phyloP scores from a whole-genome alignment of 1,140 invertebrate species.

The Sitodiplosis mosellana region DNA sequence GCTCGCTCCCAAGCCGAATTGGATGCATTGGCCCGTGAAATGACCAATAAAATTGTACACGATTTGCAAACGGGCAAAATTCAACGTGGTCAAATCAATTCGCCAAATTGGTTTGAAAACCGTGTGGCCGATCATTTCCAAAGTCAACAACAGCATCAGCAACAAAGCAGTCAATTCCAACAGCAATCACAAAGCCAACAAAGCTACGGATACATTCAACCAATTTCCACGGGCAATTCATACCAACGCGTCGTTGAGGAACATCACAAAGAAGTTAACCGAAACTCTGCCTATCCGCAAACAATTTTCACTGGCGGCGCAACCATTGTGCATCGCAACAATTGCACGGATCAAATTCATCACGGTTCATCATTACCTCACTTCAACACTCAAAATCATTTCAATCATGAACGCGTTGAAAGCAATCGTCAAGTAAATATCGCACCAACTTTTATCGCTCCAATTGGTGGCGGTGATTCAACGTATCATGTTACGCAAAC shows the following conservation, averaged over 20 bases:
- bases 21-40: background rate
- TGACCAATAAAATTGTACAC: background rate
- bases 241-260: background rate
- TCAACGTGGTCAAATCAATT: background rate
- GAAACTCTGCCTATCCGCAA: background rate
- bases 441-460: background rate
- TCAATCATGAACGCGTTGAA: background rate
- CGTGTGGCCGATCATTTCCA: background rate
- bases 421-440: too few species aligned
- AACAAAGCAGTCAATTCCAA: background rate
- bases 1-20: background rate
- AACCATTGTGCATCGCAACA: background rate
- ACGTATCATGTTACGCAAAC: background rate
- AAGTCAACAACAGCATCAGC: background rate
- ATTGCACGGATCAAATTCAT: background rate
- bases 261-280: background rate
- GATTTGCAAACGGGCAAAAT: background rate
- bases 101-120: slow-evolving; percentile 1
- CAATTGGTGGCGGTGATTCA: background rate
- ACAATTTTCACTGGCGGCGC: background rate
- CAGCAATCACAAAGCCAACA: slow-evolving; percentile 1
- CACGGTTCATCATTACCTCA: background rate
- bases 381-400: background rate
- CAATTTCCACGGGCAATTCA: background rate
- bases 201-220: background rate